phyloP scores from a whole-genome alignment of 2,113 vertebrate species.

The Asarcornis scutulata region DNA sequence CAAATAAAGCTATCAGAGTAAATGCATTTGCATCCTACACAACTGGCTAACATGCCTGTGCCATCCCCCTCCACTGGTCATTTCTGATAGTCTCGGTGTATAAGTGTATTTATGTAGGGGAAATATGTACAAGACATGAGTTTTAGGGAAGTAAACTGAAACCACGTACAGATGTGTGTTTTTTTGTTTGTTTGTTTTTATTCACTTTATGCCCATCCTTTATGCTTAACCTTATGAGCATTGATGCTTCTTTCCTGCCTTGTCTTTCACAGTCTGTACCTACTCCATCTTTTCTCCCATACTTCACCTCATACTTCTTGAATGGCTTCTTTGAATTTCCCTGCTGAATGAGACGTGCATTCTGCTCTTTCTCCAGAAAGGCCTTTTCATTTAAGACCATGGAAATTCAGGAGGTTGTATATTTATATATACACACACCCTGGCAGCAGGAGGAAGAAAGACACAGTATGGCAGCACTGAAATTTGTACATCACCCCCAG shows the following conservation, averaged over 20 bases:
- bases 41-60: not conserved
- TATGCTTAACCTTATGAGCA: not conserved
- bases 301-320: not conserved
- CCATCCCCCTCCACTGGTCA: too few species aligned
- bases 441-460: not conserved
- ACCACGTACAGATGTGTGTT: not conserved
- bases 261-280: not conserved
- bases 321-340: not conserved
- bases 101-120: rapidly evolving
- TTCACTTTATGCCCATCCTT: too few species aligned
- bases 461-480: not conserved
- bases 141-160: not conserved
- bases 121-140: not conserved
- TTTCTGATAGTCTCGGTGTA: not conserved
- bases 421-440: too few species aligned
- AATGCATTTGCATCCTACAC: not conserved
- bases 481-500: not conserved
- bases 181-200: too few species aligned
- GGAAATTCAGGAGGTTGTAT: not conserved
- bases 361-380: not conserved
- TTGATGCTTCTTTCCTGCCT: not conserved
- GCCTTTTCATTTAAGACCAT: not conserved
- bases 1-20: not conserved
- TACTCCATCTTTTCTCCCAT: not conserved
- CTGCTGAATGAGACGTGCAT: not conserved